Percentiles rank a stretch among this genome's conserved stretches.
phyloP scores from a whole-genome alignment of 2,113 vertebrate genomes.

The Peromyscus polionotus region DNA sequence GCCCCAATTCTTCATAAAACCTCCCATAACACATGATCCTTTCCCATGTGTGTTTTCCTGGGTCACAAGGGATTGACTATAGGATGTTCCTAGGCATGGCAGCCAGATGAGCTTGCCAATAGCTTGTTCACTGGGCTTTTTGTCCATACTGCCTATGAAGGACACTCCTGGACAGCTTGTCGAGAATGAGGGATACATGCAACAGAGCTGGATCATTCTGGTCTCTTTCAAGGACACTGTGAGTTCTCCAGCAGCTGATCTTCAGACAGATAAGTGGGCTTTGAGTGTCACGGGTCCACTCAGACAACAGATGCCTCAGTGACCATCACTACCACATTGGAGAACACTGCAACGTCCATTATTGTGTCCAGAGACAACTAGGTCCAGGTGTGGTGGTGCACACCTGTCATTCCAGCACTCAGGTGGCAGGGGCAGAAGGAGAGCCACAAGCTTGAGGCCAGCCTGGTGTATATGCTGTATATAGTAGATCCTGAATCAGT shows the following conservation, averaged over 20 bases:
- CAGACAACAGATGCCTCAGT: too few species aligned
- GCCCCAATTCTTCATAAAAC: background rate
- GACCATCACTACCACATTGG: background rate
- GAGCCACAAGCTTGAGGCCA: background rate
- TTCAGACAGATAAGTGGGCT: background rate
- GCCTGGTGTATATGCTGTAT: background rate
- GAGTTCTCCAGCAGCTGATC: background rate
- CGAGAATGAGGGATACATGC: accelerated
- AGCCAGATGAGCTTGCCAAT: background rate
- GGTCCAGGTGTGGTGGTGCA: background rate
- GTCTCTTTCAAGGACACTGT: background rate
- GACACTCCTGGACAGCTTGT: background rate
- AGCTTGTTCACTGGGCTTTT: accelerated
- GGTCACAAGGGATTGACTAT: too few species aligned
- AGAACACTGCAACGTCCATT: accelerated
- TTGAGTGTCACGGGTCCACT: background rate
- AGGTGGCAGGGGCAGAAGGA: background rate
- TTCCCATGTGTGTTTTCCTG: background rate
- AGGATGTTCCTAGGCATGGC: background rate
- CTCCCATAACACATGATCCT: background rate
- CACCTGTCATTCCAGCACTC: background rate
- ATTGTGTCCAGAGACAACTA: too few species aligned
- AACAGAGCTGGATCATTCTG: background rate
- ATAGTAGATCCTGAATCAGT: background rate
- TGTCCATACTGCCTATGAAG: background rate